Base-by-base conservation (phyloP, 1,140 invertebrate genomes). In the Colletes latitarsis region DNA sequence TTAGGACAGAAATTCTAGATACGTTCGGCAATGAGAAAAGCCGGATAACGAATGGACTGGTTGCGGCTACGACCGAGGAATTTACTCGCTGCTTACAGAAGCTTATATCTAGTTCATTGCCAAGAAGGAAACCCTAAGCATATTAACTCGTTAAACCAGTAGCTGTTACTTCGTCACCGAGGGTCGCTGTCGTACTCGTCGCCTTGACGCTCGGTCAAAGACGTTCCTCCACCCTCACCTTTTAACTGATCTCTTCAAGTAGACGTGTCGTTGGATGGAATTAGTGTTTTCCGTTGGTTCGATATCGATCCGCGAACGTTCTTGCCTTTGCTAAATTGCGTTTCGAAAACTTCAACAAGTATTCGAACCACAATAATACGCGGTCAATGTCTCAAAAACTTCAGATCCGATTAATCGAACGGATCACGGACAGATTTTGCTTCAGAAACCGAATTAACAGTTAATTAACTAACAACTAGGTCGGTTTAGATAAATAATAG, bases 41-140 rank as follows among this genome's bases (percentile, higher is more conserved):
- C 53, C 53, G 71, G 71, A 67, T 75, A 75, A 80, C 63, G 49
- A 67, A 19, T 43, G 73, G 81, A 81, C 62, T 57, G 76, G 86
- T 87, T 88, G 87, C 71, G 85, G 81, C 87, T 84, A 87, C 74
- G 82, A 12, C 74, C 77, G 85, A 87, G 80, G 87, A 87, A 89
- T 88, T 88, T 88, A 90, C 82, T 84, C 80, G 82, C 87, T 89
- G 85, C 87, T 91, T 89, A 90, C 89, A 87, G 87, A 89, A 78
- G 88, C 90, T 90, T 91, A 90, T 90, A 92, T 92, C 90, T 92
- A 93, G 91, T 93, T 93, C 91, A 93, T 93, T 93, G 92, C 92
- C 92, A 93, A 93, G 91, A 90, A 88, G 83, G 92, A 93, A 93
- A 93, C 92, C 92, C 89, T 93, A 93, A 93, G 89, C 89, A 89